Base-by-base conservation (phyloP, 2,113 vertebrate species). In the Boulengeromyrus knoepffleri region DNA sequence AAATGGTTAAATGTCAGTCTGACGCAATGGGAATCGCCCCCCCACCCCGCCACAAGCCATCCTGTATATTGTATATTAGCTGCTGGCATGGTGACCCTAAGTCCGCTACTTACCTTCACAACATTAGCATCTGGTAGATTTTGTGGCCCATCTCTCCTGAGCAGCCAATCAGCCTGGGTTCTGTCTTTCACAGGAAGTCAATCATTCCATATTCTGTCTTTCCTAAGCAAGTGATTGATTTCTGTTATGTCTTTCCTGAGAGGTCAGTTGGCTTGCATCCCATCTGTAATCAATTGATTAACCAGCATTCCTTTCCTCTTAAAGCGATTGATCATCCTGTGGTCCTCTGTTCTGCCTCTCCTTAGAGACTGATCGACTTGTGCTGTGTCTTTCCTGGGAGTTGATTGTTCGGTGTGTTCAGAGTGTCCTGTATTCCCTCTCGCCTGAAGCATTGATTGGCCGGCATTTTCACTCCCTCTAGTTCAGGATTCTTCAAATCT, bases 51-150 rank as follows among this genome's bases (percentile, higher is more conserved):
- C 52, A 27, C 58, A 90, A 92, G 92, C 92, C 90, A 93, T 92
- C 92, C 92, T 92, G 90, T 96, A 96, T 95, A 94, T 93, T 96
- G 95, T 96, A 96, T 94, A 96, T 97, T 96, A 96, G 94, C 95
- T 94, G 95, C 96, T 95, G 96, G 97, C 97, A 97, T 97, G 96
- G 96, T 96, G 94, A 96, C 95, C 93, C 95, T 93, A 94, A 94
- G 93, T 94, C 93, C 92, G 95, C 95, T 94, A 93, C 90, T 93
- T 89, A 92, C 91, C 92, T 91, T 93, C 88, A 92, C 94, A 94
- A 93, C 92, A 90, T 95, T 93, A 91, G 91, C 92, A 93, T 94
- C 92, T 93, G 93, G 93, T 91, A 92, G 91, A 94, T 91, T 92
- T 93, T 91, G 92, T 90, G 90, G 89, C 91, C 92, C 89, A 89